Evolutionary conservation across 2,113 vertebrate genomes (phyloP).

Genomic region (Pterocles burchelli): DNA sequence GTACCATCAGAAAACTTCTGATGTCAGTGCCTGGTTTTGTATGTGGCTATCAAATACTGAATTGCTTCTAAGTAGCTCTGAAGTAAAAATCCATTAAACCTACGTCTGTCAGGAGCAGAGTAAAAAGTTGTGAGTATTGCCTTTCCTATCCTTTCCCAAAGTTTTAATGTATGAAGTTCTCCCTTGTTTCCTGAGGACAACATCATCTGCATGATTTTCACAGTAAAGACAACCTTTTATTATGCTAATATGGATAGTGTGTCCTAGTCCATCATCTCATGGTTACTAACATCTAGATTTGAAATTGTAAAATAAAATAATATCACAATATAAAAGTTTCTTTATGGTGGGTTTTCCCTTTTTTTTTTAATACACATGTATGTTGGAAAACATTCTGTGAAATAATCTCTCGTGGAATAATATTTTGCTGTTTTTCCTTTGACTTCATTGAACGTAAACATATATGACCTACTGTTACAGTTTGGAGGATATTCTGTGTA

Average conservation of each 20-base stretch:
- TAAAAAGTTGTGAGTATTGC: background rate
- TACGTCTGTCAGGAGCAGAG: background rate
- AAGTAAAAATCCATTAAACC: background rate
- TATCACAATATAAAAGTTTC: background rate
- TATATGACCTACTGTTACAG: background rate
- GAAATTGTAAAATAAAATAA: background rate
- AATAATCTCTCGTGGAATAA: background rate
- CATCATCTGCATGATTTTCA: background rate
- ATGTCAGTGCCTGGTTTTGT: background rate
- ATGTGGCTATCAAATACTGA: background rate
- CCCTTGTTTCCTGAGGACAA: background rate
- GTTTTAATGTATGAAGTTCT: background rate
- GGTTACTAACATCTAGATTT: background rate
- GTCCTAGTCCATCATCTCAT: background rate
- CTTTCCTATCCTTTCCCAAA: background rate
- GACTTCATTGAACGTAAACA: background rate
- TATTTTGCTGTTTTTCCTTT: background rate
- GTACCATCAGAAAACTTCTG: background rate
- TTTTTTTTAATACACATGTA: background rate
- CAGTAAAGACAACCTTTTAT: background rate
- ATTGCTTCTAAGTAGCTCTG: background rate
- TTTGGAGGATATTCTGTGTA: background rate
- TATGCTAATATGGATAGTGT: background rate
- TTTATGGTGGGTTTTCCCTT: background rate
- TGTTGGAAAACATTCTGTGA: background rate